Evolutionary conservation across 2,113 vertebrate genomes (phyloP), one percentile per base, ranked within the genome.

Genomic region (Hemicordylus capensis): DNA sequence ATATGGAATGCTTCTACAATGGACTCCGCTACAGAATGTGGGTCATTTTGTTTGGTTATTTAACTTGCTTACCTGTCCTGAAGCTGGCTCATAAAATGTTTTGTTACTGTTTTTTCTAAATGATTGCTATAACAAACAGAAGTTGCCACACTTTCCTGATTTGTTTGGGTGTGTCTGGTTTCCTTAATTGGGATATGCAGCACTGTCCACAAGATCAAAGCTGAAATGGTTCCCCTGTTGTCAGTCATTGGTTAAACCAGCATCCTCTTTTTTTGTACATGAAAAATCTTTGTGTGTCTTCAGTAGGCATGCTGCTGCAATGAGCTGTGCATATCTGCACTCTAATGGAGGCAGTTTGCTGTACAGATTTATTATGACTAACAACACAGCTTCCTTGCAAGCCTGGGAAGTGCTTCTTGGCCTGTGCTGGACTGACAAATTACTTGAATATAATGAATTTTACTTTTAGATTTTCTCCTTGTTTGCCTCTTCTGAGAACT

Each of bases 51-150:
- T 59, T 79, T 78, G 26, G 44, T 39, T 28, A 72, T 80, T n/a
- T 80, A 51, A 85, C n/a, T 85, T 76, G 61, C 31, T 70, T 76
- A 75, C 76, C 19, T n/a, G 12, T n/a, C 51, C 42, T 51, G 56
- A 70, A 72, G 34, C 31, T 54, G 37, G 28, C 44, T 78, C 26
- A 34, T 61, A 37, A 85, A 85, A 70, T 22, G 2, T 20, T 73
- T 80, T 63, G 20, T 15, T 84, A 11, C 24, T 39, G 7, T 42
- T 44, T 79, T 76, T 58, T 19, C 22, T 46, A 51, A 59, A 6
- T n/a, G 26, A 80, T 24, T 82, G 74, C 31, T 59, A 6, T 79
- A 70, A 61, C 31, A 76, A 63, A 26, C 20, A 81, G 7, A 9
- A 70, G 61, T 58, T 76, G 31, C 42, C 34, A 54, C 34, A 6